A percentile compares a stretch with the other conserved stretches of the same genome.
phyloP scores from a whole-genome alignment of 2,888 invertebrate genomes.

The Lysandra coridon region DNA sequence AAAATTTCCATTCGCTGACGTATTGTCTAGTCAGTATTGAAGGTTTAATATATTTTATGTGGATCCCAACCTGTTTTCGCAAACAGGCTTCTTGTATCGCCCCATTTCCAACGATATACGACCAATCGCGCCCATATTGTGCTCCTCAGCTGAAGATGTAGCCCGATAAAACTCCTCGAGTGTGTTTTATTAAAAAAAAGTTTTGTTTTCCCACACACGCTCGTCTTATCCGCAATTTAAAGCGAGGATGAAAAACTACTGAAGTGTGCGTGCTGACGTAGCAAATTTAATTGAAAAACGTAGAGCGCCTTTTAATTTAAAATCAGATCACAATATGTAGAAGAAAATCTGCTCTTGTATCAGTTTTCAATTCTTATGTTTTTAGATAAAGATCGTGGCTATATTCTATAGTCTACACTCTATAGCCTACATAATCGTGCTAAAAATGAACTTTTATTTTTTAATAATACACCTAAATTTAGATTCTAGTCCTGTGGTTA shows the following conservation, averaged over 20 bases:
- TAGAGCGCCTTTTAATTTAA: background rate
- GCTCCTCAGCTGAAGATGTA: constrained; percentile 29
- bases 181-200: constrained; percentile 29
- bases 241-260: background rate
- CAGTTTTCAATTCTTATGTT: background rate
- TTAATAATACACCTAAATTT: background rate
- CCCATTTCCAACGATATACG: constrained; percentile 33
- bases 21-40: background rate
- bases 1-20: background rate
- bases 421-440: background rate
- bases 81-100: constrained; percentile 26
- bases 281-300: background rate
- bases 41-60: constrained; percentile 26
- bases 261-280: background rate
- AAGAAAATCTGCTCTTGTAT: background rate
- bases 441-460: background rate
- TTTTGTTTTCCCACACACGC: background rate
- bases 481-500: background rate
- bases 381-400: background rate
- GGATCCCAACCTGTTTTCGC: constrained; percentile 30
- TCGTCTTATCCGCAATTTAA: constrained; percentile 15
- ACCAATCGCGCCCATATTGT: constrained; percentile 37
- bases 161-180: constrained; percentile 34
- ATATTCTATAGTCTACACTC: background rate
- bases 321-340: background rate